Percentiles rank a stretch among this genome's conserved stretches.
Conservation (phyloP, 37 sponge, comb jelly and placozoan genomes). For the Halisarca cf. caerulea region DNA sequence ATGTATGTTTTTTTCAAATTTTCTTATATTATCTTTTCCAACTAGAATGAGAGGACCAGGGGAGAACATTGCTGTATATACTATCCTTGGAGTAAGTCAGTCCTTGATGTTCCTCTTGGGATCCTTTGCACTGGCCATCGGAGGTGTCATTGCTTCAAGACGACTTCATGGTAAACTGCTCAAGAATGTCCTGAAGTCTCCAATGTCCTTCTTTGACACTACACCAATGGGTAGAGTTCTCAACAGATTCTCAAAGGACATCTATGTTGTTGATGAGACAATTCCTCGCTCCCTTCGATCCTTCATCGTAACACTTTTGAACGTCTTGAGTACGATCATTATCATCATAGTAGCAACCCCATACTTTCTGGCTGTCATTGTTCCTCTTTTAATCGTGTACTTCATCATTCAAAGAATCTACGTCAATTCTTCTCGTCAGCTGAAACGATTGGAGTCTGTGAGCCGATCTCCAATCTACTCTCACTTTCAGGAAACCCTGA, state of each 20-base stretch:
- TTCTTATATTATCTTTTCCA: too few relatives aligned
- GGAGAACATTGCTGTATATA: constrained; percentile 70
- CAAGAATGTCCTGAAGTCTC: constrained; percentile 77
- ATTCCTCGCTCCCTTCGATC: constrained; percentile 76
- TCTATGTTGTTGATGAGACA: constrained; percentile 84
- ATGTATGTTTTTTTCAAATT: too few relatives aligned
- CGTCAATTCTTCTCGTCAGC: constrained; percentile 93
- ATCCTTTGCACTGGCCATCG: constrained; percentile 77
- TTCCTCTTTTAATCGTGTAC: constrained; percentile 88
- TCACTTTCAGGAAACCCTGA: constrained; percentile 94
- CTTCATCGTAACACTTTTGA: constrained; percentile 62
- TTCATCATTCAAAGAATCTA: constrained; percentile 84
- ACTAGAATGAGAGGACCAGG: too few relatives aligned
- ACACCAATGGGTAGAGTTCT: constrained; percentile 94
- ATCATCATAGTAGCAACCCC: constrained; percentile 84
- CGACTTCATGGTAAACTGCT: constrained; percentile 69
- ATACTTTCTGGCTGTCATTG: constrained; percentile 71
- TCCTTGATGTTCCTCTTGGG: constrained; percentile 51
- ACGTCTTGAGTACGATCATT: constrained; percentile 68
- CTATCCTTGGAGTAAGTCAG: constrained; percentile 68
- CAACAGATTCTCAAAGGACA: constrained; percentile 96
- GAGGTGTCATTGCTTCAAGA: constrained; percentile 68
- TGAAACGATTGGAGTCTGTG: constrained; percentile 94
- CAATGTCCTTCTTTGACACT: constrained; percentile 98
- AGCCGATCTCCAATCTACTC: constrained; percentile 97